Base-by-base conservation (phyloP, 2,797 vertebrate species). In the Tiaroga cobitis region DNA sequence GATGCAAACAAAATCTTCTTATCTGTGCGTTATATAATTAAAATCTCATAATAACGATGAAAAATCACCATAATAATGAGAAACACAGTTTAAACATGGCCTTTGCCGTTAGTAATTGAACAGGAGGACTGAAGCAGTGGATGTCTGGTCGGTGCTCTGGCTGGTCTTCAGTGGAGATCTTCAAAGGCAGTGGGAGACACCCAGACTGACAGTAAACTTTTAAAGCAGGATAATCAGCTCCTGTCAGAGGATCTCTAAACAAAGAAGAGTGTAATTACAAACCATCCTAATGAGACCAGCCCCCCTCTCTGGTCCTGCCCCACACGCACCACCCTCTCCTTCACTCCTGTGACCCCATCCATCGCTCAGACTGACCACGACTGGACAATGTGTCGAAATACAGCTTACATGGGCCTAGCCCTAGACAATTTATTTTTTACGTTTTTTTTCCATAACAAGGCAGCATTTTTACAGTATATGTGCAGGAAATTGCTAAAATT, bases 241-340 rank as follows among this genome's bases (percentile, higher is more conserved):
- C 78, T 89, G 81, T 88, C 89, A 85, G 65, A 67, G 85, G 80
- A 73, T 86, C 86, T 89, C 68, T 87, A 89, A 91, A 89, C 89
- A 91, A 92, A 90, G 88, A 91, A 89, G 88, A 84, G 83, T 82
- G 78, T 93, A 94, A 95, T 95, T 94, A 95, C 92, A 93, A 92
- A 93, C 91, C 84, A 68, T 87, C 85, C 88, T 83, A 89, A 88
- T 88, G 91, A 90, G 89, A 56, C 88, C 90, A 39, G 91, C 80
- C 65, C 82, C 82, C 56, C 39, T 90, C 88, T 90, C 87, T 85
- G 43, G 29, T 49, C 81, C 81, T 86, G 85, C 68, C 81, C 88
- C 88, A 79, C 69, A 83, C 90, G 83, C 80, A 72, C 72, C 74
- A n/a, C 65, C 51, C 43, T 63, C 29, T 41, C 43, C 61, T 61